phyloP scores from a whole-genome alignment of 2,113 vertebrate species.

The Tor tambroides region DNA sequence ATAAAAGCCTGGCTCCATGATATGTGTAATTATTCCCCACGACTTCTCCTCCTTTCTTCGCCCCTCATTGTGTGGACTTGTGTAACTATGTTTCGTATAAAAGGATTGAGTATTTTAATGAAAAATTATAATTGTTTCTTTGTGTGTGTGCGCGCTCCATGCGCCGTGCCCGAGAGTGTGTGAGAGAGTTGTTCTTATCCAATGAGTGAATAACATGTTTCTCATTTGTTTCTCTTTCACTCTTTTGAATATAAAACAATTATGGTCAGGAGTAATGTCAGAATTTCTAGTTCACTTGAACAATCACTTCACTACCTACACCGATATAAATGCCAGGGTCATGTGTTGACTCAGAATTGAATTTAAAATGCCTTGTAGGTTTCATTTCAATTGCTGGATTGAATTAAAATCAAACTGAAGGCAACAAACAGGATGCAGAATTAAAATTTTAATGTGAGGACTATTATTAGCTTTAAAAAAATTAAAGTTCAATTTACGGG shows the following conservation, averaged over 20 bases:
- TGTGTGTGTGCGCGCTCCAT: slow-evolving; percentile 65
- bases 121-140: slow-evolving; percentile 94
- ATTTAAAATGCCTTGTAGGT: neutral
- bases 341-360: neutral
- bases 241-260: slow-evolving; percentile 37
- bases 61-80: slow-evolving; percentile 99
- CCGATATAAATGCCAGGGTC: neutral
- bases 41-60: slow-evolving; percentile 89
- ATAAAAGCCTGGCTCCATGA: slow-evolving; percentile 99
- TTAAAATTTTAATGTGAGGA: neutral
- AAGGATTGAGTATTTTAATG: slow-evolving; percentile 99
- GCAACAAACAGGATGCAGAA: neutral
- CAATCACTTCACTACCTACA: slow-evolving; percentile 9
- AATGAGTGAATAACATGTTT: slow-evolving; percentile 34
- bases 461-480: no score
- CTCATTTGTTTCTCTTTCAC: slow-evolving; percentile 26
- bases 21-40: slow-evolving; percentile 99
- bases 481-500: no score
- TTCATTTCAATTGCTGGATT: neutral
- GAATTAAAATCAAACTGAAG: neutral
- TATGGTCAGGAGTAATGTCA: slow-evolving; percentile 18
- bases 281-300: slow-evolving; percentile 13
- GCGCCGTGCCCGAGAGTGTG: slow-evolving; percentile 52
- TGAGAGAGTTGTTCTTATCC: slow-evolving; percentile 57
- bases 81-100: slow-evolving; percentile 99